Conservation (phyloP, 1,140 invertebrate genomes). For the Myzus persicae region DNA sequence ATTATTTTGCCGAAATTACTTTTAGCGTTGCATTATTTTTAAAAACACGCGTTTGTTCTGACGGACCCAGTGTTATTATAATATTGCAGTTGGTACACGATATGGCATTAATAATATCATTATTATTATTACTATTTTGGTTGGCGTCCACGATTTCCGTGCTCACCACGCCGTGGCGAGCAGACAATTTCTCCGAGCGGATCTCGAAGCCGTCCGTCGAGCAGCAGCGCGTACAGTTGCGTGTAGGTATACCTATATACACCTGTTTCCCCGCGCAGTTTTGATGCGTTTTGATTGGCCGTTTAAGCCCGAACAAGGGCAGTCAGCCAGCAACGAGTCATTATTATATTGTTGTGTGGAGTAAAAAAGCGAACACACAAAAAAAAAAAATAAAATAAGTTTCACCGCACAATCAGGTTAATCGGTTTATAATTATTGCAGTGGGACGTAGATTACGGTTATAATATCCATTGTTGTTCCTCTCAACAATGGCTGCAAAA, state of each 20-base stretch:
- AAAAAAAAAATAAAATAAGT: slow-evolving; percentile 39
- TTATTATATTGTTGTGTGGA: slow-evolving; percentile 41
- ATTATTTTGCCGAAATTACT: too few species aligned
- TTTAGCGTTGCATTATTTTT: too few species aligned
- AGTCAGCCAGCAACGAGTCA: slow-evolving; percentile 46
- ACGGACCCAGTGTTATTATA: too few species aligned
- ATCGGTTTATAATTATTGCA: slow-evolving; percentile 58
- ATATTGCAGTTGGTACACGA: too few species aligned
- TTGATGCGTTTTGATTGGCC: slow-evolving; percentile 38
- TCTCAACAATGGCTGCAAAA: slow-evolving; percentile 56
- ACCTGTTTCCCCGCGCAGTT: slow-evolving; percentile 30
- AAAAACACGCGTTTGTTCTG: too few species aligned
- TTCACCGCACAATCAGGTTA: slow-evolving; percentile 58
- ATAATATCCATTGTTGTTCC: slow-evolving; percentile 48
- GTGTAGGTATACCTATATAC: background rate
- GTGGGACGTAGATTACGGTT: slow-evolving; percentile 50
- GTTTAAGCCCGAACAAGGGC: slow-evolving; percentile 35
- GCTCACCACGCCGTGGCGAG: background rate
- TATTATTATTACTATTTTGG: too few species aligned
- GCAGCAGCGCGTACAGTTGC: background rate
- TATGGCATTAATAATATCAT: too few species aligned
- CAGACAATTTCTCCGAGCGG: background rate
- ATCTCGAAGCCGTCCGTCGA: background rate
- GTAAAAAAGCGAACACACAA: slow-evolving; percentile 36
- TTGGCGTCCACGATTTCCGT: background rate